These are phyloP conservation scores for Anthoscopus minutus DNA, from an alignment of 2,113 vertebrate genomes.

Conservation along the genomic window DNA sequence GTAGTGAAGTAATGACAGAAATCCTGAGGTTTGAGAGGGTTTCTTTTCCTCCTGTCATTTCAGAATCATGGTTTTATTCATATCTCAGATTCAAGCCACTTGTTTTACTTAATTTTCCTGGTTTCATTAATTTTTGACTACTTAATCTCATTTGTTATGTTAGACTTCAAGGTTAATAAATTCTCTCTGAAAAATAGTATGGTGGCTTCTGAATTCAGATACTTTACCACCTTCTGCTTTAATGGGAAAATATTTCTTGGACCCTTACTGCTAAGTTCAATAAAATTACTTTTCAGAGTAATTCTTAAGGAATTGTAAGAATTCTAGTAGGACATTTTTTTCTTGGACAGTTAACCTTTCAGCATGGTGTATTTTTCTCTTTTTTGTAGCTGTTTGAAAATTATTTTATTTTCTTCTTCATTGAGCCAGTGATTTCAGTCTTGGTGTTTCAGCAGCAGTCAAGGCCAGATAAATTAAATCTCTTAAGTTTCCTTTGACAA, in stretches of 20 bases:
- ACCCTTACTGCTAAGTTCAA: background rate
- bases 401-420: background rate
- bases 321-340: background rate
- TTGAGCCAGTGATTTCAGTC: background rate
- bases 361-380: background rate
- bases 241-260: background rate
- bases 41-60: background rate
- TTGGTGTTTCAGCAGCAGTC: background rate
- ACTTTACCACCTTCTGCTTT: background rate
- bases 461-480: background rate
- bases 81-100: background rate
- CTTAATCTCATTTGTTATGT: background rate
- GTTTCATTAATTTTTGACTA: background rate
- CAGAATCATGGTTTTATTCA: background rate
- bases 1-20: background rate
- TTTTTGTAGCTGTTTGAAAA: background rate
- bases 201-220: background rate
- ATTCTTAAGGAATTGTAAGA: background rate
- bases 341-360: background rate
- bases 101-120: background rate
- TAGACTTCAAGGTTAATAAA: background rate
- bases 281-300: background rate
- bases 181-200: background rate
- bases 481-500: background rate
- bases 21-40: background rate